Percentiles rank a stretch among this genome's conserved stretches.
These are phyloP conservation scores for Dallia pectoralis DNA, from an alignment of 2,797 vertebrate genomes.

Conservation along the genomic window DNA sequence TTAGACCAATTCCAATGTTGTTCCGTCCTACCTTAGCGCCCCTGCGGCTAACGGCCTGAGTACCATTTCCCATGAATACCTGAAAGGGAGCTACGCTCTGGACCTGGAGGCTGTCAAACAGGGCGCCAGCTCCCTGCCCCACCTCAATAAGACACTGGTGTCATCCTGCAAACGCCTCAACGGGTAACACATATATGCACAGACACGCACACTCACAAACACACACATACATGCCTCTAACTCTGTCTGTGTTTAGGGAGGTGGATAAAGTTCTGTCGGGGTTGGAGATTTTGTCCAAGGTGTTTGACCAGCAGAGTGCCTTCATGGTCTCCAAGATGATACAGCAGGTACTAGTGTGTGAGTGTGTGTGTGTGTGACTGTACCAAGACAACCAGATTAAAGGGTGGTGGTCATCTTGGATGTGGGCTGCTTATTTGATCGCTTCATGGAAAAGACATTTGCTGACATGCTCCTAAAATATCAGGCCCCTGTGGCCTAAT, in stretches of 20 bases:
- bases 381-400: background rate
- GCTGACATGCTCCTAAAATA: too few species aligned
- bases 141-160: conserved; percentile 91
- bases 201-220: background rate
- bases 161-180: conserved; percentile 90
- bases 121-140: conserved; percentile 85
- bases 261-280: conserved; percentile 93
- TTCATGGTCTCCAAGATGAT: conserved; percentile 91
- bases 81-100: conserved; percentile 92
- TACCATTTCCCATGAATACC: conserved; percentile 92
- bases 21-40: conserved; percentile 35
- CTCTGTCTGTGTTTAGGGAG: conserved; percentile 70
- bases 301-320: conserved; percentile 95
- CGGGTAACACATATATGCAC: conserved; percentile 70
- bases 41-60: conserved; percentile 85
- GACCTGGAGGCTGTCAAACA: conserved; percentile 91
- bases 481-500: too few species aligned
- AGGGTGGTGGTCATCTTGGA: background rate
- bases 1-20: background rate
- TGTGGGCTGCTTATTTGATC: too few species aligned
- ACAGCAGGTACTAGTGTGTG: conserved; percentile 77
- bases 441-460: too few species aligned
- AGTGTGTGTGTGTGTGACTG: conserved; percentile 1
- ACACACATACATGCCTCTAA: background rate
- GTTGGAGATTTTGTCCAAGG: conserved; percentile 93